Conservation (phyloP, 2,888 invertebrate genomes). For the Lepidochitona cinerea region DNA sequence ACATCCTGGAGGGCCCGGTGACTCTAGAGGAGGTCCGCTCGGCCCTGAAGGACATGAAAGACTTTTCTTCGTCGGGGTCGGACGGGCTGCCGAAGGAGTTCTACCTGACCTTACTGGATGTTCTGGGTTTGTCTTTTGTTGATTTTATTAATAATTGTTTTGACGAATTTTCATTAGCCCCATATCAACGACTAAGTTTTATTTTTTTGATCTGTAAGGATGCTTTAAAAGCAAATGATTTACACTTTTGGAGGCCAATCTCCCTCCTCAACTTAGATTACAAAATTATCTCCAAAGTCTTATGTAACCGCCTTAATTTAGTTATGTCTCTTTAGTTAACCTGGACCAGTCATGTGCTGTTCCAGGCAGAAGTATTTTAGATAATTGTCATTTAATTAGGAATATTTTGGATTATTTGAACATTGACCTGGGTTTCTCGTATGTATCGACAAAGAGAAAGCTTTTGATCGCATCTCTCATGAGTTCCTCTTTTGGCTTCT, state of each 20-base stretch:
- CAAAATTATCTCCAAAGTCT: slow-evolving; percentile 37
- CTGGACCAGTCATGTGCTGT: slow-evolving; percentile 38
- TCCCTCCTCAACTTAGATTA: slow-evolving; percentile 38
- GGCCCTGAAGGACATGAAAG: slow-evolving; percentile 1
- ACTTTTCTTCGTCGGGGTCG: slow-evolving; percentile 1
- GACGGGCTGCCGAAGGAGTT: slow-evolving; percentile 14
- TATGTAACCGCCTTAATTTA: slow-evolving; percentile 26
- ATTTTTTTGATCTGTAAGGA: slow-evolving; percentile 37
- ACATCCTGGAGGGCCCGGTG: not conserved
- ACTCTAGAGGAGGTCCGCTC: not conserved
- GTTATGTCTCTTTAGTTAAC: slow-evolving; percentile 28
- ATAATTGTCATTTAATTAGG: slow-evolving; percentile 35
- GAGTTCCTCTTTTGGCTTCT: slow-evolving; percentile 33
- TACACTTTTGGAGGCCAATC: slow-evolving; percentile 41
- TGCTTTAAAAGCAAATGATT: slow-evolving; percentile 12
- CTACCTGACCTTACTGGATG: slow-evolving; percentile 7
- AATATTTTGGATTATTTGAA: slow-evolving; percentile 35
- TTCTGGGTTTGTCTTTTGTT: not conserved
- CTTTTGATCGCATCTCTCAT: slow-evolving; percentile 41
- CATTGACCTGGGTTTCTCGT: slow-evolving; percentile 30
- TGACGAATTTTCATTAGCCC: not conserved
- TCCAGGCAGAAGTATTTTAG: slow-evolving; percentile 35
- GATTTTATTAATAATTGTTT: not conserved
- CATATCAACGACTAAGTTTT: not conserved
- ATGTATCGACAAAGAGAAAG: slow-evolving; percentile 37